Conservation (phyloP, 2,797 vertebrate species). For the Protonibea diacanthus region DNA sequence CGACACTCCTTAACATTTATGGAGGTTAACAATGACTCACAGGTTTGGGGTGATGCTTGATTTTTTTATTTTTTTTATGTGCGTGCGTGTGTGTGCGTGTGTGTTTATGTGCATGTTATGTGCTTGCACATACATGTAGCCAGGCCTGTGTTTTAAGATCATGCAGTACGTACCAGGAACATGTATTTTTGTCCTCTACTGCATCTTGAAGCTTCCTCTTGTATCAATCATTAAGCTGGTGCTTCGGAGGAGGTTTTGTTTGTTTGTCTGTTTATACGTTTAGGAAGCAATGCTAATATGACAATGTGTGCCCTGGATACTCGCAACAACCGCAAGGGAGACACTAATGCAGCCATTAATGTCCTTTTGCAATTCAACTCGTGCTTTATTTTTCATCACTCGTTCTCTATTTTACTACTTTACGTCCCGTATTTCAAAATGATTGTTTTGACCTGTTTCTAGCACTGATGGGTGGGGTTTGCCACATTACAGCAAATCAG, state of each 20-base stretch:
- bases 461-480: slow-evolving; percentile 30
- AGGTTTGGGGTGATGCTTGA: slow-evolving; percentile 58
- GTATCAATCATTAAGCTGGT: slow-evolving; percentile 52
- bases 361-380: slow-evolving; percentile 61
- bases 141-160: slow-evolving; percentile 43
- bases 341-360: slow-evolving; percentile 49
- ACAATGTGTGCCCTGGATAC: slow-evolving; percentile 82
- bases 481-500: slow-evolving; percentile 17
- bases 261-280: slow-evolving; percentile 53
- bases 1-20: slow-evolving; percentile 52
- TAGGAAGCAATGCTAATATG: slow-evolving; percentile 52
- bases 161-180: slow-evolving; percentile 29
- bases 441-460: neutral
- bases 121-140: slow-evolving; percentile 18
- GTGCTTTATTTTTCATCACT: slow-evolving; percentile 11
- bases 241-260: slow-evolving; percentile 46
- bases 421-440: slow-evolving; percentile 4
- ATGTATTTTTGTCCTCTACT: slow-evolving; percentile 27
- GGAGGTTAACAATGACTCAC: slow-evolving; percentile 48
- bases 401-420: slow-evolving; percentile 14
- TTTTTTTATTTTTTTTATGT: slow-evolving; percentile 35
- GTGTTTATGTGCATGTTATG: slow-evolving; percentile 22
- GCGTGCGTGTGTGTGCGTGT: slow-evolving; percentile 12
- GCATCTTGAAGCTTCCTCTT: slow-evolving; percentile 41
- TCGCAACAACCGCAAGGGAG: slow-evolving; percentile 68